Percentiles rank a stretch among this genome's conserved stretches.
Evolutionary conservation across 1,140 invertebrate species (phyloP).

Genomic region (Drosophila ercepeae): DNA sequence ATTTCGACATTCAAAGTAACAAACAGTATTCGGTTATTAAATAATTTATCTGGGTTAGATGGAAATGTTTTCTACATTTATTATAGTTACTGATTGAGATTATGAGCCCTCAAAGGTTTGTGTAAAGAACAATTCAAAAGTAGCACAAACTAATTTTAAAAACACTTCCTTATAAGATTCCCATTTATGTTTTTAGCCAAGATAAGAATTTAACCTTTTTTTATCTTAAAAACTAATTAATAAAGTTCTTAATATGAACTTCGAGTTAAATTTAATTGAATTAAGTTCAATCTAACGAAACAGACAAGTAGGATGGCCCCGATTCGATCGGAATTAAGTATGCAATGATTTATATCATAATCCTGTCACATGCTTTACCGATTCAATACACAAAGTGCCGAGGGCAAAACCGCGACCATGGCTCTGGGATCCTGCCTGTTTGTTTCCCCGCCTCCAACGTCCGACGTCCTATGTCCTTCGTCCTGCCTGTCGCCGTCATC

Average conservation of each 20-base stretch:
- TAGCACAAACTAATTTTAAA: too few relatives aligned
- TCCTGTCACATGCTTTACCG: slow-evolving; percentile 69
- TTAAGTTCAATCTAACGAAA: slow-evolving; percentile 17
- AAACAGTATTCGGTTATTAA: not conserved
- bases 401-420: slow-evolving; percentile 16
- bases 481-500: slow-evolving; percentile 31
- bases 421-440: slow-evolving; percentile 8
- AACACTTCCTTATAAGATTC: too few relatives aligned
- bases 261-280: too few relatives aligned
- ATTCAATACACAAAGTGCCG: slow-evolving; percentile 73
- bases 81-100: too few relatives aligned
- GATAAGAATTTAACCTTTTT: too few relatives aligned
- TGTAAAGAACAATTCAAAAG: too few relatives aligned
- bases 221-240: too few relatives aligned
- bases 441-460: not conserved
- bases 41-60: too few relatives aligned
- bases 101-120: too few relatives aligned
- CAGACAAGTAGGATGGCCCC: not conserved
- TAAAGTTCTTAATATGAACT: too few relatives aligned
- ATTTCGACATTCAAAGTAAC: slow-evolving; percentile 1
- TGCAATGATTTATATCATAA: slow-evolving; percentile 78
- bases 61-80: too few relatives aligned
- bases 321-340: slow-evolving; percentile 59
- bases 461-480: not conserved
- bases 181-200: too few relatives aligned